Conservation (phyloP, 2,113 vertebrate genomes). For the Nothoprocta perdicaria region DNA sequence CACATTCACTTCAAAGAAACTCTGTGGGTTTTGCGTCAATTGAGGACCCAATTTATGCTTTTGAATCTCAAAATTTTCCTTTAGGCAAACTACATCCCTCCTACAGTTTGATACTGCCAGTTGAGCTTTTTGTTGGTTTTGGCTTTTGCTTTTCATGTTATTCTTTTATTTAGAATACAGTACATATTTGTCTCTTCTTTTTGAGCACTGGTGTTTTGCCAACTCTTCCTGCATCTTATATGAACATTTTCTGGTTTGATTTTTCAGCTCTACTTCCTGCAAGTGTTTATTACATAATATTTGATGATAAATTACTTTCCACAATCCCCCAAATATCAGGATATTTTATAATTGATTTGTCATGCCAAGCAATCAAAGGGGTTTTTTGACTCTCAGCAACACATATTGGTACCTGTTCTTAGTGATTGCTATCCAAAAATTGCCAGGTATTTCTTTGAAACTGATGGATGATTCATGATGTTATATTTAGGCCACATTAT, state of each 20-base stretch:
- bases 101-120: background rate
- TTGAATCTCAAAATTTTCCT: conserved; percentile 20
- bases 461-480: conserved; percentile 42
- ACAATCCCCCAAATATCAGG: background rate
- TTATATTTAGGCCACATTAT: conserved; percentile 58
- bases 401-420: conserved; percentile 2
- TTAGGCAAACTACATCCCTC: background rate
- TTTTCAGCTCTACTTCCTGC: background rate
- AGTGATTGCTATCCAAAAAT: conserved; percentile 29
- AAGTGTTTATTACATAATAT: conserved; percentile 1
- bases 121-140: background rate
- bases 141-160: background rate
- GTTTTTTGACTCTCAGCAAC: background rate
- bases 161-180: background rate
- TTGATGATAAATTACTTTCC: conserved; percentile 8
- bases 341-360: background rate
- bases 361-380: background rate
- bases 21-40: background rate
- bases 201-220: background rate
- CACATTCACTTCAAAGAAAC: background rate
- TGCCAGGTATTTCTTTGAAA: conserved; percentile 53
- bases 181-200: background rate
- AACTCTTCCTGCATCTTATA: background rate
- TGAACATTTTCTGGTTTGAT: conserved; percentile 9
- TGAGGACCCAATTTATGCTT: background rate